Conservation (phyloP, 1,140 invertebrate species). For the Aplysia californica region DNA sequence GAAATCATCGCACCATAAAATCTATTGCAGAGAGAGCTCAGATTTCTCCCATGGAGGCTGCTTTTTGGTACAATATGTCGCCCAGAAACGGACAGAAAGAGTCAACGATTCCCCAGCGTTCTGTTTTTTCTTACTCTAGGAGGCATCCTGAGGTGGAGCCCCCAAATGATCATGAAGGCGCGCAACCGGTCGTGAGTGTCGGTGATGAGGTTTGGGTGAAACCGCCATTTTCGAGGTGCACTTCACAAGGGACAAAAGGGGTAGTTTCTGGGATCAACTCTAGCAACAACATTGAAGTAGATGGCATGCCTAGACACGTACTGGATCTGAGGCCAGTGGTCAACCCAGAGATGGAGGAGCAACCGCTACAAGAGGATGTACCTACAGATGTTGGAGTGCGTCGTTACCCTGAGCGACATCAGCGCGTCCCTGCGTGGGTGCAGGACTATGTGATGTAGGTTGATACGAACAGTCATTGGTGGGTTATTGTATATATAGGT, state of each 20-base stretch:
- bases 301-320: not conserved
- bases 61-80: slow-evolving; percentile 6
- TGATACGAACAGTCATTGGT: not conserved
- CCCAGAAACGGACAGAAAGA: not conserved
- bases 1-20: not conserved
- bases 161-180: not conserved
- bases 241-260: not conserved
- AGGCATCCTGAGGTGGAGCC: slow-evolving; percentile 2
- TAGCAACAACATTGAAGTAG: not conserved
- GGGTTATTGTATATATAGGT: too few relatives aligned
- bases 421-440: not conserved
- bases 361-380: not conserved
- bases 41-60: not conserved
- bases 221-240: not conserved
- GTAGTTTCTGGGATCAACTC: not conserved
- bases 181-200: not conserved
- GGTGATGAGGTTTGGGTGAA: slow-evolving; percentile 1
- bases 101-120: not conserved
- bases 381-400: not conserved
- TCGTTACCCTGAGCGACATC: not conserved
- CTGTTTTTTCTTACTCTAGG: not conserved
- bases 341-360: not conserved
- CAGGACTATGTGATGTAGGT: slow-evolving; percentile 3
- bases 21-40: not conserved
- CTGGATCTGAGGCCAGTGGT: slow-evolving; percentile 3